Conservation (phyloP, 2,797 vertebrate genomes). For the Nannoperca australis region DNA sequence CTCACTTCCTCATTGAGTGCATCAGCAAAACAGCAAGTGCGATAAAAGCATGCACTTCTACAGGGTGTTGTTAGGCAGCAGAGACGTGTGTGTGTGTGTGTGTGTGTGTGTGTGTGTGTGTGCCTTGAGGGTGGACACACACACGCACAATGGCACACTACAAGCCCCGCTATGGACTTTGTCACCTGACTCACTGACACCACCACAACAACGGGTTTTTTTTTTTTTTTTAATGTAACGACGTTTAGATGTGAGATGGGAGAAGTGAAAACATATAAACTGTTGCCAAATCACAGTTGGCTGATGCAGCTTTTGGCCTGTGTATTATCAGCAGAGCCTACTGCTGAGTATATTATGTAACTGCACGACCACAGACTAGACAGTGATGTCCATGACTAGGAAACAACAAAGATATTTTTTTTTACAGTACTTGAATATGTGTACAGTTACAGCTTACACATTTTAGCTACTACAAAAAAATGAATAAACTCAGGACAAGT, state of each 20-base stretch:
- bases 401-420: neutral
- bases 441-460: neutral
- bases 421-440: neutral
- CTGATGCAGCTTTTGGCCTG: conserved; percentile 40
- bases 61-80: neutral
- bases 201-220: conserved; percentile 21
- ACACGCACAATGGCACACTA: conserved; percentile 15
- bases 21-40: conserved; percentile 24
- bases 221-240: too few relatives aligned
- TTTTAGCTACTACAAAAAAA: neutral
- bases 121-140: conserved; percentile 61
- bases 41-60: conserved; percentile 14
- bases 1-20: conserved; percentile 50
- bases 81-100: conserved; percentile 59
- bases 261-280: conserved; percentile 26
- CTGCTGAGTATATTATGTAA: conserved; percentile 59
- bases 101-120: too few relatives aligned
- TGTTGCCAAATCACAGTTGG: conserved; percentile 24
- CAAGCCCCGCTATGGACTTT: conserved; percentile 4
- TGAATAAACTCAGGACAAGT: neutral
- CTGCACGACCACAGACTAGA: conserved; percentile 23
- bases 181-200: conserved; percentile 65
- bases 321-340: conserved; percentile 32
- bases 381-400: neutral
- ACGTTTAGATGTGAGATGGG: conserved; percentile 6